These are phyloP conservation scores for Peromyscus aztecus DNA, from an alignment of 2,797 vertebrate genomes.

Conservation along the genomic window DNA sequence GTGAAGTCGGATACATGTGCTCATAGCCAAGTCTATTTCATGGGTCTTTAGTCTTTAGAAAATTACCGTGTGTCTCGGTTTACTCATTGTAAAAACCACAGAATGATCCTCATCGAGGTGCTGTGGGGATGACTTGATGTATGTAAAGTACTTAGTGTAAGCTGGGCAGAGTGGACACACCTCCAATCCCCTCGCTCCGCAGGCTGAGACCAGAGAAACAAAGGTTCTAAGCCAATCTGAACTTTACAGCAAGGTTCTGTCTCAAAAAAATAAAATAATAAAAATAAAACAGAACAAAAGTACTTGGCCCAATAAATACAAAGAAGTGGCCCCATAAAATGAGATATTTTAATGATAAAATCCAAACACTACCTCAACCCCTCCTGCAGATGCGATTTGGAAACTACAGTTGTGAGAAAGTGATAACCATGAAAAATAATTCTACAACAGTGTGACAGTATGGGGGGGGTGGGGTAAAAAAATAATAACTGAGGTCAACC, in stretches of 20 bases:
- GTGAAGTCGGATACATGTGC: neutral
- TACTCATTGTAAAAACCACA: neutral
- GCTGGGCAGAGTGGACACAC: neutral
- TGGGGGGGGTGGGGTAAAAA: neutral
- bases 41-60: neutral
- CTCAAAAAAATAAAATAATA: neutral
- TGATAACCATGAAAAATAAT: neutral
- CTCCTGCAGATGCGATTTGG: neutral
- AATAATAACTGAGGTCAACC: neutral
- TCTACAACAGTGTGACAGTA: rapidly evolving
- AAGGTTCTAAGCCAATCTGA: neutral
- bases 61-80: neutral
- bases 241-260: neutral
- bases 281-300: neutral
- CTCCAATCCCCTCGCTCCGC: neutral
- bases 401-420: neutral
- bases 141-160: neutral
- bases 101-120: neutral
- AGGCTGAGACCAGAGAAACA: neutral
- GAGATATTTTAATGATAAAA: neutral
- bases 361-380: neutral
- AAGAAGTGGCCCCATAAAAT: neutral
- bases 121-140: neutral
- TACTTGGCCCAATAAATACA: neutral
- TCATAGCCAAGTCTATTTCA: neutral